Percentiles rank a stretch among this genome's conserved stretches.
Evolutionary conservation across 2,888 invertebrate species (phyloP).

Genomic region (Altica lythri): DNA sequence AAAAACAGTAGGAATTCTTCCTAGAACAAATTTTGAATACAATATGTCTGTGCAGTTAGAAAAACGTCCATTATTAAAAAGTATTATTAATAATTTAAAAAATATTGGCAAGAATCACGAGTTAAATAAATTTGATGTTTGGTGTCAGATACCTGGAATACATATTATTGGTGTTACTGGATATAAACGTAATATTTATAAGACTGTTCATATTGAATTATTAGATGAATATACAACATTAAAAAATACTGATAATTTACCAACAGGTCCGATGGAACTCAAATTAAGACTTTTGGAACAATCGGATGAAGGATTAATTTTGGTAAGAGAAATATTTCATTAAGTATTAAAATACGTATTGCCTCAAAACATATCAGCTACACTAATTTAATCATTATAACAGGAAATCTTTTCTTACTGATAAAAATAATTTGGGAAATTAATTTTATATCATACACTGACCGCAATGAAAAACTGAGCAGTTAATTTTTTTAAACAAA

Average conservation of each 20-base stretch:
- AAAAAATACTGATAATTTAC: slow-evolving; percentile 48
- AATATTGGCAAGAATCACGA: slow-evolving; percentile 36
- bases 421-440: too few species aligned
- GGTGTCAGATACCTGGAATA: slow-evolving; percentile 50
- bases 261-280: slow-evolving; percentile 56
- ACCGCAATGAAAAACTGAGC: too few species aligned
- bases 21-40: slow-evolving; percentile 31
- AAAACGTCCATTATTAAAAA: slow-evolving; percentile 48
- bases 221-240: slow-evolving; percentile 55
- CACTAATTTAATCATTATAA: too few species aligned
- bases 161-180: slow-evolving; percentile 54
- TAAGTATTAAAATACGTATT: too few species aligned
- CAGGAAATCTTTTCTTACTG: too few species aligned
- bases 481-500: too few species aligned
- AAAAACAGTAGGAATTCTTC: slow-evolving; percentile 44
- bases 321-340: too few species aligned
- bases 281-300: slow-evolving; percentile 56
- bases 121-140: slow-evolving; percentile 46
- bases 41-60: slow-evolving; percentile 44
- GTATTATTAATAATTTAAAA: slow-evolving; percentile 45
- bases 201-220: slow-evolving; percentile 56
- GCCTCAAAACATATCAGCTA: too few species aligned
- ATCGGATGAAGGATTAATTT: slow-evolving; percentile 51
- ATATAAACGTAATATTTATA: slow-evolving; percentile 48
- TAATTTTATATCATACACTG: too few species aligned